These are phyloP conservation scores for Timema cristinae DNA, from an alignment of 2,888 invertebrate genomes.

Conservation along the genomic window DNA sequence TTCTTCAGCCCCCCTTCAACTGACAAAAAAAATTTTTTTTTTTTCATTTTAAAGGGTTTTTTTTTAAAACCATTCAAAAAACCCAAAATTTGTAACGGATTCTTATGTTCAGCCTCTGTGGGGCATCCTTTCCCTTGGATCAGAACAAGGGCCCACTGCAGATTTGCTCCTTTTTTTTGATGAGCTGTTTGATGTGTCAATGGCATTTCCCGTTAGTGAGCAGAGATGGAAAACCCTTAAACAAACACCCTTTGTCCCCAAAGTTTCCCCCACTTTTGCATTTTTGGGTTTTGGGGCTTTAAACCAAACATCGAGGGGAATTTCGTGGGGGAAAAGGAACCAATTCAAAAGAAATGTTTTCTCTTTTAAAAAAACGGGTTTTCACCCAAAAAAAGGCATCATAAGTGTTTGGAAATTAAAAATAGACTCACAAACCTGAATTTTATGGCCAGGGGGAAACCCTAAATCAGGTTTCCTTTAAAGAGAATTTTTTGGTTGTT, in stretches of 20 bases:
- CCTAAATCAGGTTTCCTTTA: slow-evolving; percentile 2
- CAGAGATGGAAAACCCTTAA: not conserved
- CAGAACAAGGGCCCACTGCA: not conserved
- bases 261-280: not conserved
- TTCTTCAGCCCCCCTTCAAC: no score
- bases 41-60: no score
- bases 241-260: not conserved
- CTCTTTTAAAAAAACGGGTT: not conserved
- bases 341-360: not conserved
- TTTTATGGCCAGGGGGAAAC: not conserved
- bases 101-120: not conserved
- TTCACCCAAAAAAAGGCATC: not conserved
- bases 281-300: not conserved
- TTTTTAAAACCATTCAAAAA: not conserved
- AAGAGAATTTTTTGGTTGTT: slow-evolving; percentile 3
- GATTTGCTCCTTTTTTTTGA: slow-evolving; percentile 10
- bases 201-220: not conserved
- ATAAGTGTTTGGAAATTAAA: not conserved
- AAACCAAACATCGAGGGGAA: not conserved
- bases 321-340: not conserved
- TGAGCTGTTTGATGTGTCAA: not conserved
- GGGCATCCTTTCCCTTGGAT: not conserved
- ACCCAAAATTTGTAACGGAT: not conserved
- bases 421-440: not conserved
- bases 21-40: no score